Percentiles rank a stretch among this genome's conserved stretches.
These are phyloP conservation scores for Okamejei kenojei DNA, from an alignment of 2,797 vertebrate species.

Conservation along the genomic window DNA sequence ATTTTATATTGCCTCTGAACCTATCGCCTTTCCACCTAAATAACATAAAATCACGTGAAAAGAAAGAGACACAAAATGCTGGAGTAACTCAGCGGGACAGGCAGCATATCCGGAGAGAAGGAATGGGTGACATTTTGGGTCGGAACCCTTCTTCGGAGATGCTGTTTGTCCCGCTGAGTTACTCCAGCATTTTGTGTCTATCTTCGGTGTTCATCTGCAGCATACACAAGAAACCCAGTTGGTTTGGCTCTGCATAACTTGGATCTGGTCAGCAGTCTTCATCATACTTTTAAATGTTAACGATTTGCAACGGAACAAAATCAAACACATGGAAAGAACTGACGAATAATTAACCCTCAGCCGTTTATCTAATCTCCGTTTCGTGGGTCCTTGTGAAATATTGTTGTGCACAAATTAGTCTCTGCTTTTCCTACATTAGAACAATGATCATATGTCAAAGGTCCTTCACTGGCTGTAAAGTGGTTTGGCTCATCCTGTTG, in stretches of 20 bases:
- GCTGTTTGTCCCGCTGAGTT: no score
- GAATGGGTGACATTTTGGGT: no score
- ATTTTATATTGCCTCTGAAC: neutral
- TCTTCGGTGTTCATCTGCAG: no score
- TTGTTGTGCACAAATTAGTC: neutral
- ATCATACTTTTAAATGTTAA: neutral
- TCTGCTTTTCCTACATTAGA: neutral
- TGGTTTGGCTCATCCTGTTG: neutral
- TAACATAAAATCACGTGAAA: neutral
- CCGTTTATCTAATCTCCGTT: neutral
- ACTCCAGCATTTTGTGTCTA: no score
- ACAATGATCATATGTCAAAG: neutral
- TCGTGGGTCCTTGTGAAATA: neutral
- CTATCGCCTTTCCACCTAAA: neutral
- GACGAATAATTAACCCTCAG: neutral
- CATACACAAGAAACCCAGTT: neutral
- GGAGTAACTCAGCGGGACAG: no score
- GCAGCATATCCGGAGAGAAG: no score
- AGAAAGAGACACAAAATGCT: neutral
- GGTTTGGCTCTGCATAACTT: neutral
- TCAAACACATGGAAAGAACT: neutral
- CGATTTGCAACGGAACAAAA: neutral
- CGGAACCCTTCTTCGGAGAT: no score
- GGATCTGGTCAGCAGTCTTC: neutral
- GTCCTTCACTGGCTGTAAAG: neutral